A percentile compares a stretch with the other conserved stretches of the same genome.
These are phyloP conservation scores for Cataglyphis altisquamis DNA, from an alignment of 2,888 invertebrate species.

Conservation along the genomic window DNA sequence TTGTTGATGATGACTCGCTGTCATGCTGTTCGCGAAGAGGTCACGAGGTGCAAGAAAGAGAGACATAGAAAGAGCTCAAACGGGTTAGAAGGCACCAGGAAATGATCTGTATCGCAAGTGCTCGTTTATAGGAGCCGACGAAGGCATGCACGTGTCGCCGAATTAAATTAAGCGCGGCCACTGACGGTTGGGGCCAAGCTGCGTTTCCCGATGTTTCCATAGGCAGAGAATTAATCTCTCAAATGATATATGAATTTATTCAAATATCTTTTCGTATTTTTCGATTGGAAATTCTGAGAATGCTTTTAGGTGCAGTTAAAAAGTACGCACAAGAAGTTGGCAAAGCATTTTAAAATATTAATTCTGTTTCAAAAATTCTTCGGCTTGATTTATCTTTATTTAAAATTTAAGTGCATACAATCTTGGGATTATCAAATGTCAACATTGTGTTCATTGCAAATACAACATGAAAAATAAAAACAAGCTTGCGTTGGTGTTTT, in stretches of 20 bases:
- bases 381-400: neutral
- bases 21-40: constrained; percentile 54
- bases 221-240: neutral
- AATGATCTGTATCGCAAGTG: constrained; percentile 53
- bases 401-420: neutral
- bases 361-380: neutral
- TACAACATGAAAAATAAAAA: constrained; percentile 3
- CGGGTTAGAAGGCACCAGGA: constrained; percentile 49
- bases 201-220: neutral
- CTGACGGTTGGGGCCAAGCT: constrained; percentile 26
- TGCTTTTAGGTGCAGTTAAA: neutral
- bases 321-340: neutral
- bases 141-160: constrained; percentile 44
- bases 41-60: constrained; percentile 1
- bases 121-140: constrained; percentile 52
- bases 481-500: constrained; percentile 13
- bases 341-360: neutral
- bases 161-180: constrained; percentile 58
- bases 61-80: neutral
- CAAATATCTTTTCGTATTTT: neutral
- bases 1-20: constrained; percentile 48
- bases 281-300: neutral
- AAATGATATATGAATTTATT: neutral
- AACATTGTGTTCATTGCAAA: neutral
- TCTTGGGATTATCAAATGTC: constrained; percentile 31